Evolutionary conservation across 2,797 vertebrate species (phyloP).

Genomic region (Dendrocincla fuliginosa): DNA sequence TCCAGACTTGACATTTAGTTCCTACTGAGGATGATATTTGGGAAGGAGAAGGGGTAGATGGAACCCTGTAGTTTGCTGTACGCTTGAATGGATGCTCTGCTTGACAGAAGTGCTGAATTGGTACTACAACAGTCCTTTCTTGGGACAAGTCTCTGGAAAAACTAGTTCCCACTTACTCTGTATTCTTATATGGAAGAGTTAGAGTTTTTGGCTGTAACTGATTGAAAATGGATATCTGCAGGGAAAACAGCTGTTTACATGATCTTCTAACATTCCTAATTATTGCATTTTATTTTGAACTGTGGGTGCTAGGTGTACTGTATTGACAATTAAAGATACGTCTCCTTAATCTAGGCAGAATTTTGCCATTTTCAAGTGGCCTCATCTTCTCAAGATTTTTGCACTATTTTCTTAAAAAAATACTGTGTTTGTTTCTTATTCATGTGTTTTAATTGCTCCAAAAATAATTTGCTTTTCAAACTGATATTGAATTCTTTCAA

Average conservation of each 20-base stretch:
- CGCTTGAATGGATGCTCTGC: background rate
- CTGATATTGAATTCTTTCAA: background rate
- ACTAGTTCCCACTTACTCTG: fast-evolving
- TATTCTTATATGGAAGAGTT: background rate
- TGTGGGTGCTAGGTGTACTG: background rate
- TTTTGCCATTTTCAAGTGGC: background rate
- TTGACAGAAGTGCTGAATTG: background rate
- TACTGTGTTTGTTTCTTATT: background rate
- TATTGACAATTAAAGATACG: background rate
- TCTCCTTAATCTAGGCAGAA: background rate
- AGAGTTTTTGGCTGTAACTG: fast-evolving
- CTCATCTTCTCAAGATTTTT: background rate
- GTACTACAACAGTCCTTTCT: background rate
- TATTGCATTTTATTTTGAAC: background rate
- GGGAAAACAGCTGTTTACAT: background rate
- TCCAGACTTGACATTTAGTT: background rate
- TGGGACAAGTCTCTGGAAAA: background rate
- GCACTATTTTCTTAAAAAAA: background rate
- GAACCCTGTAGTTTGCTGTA: background rate
- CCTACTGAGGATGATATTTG: background rate
- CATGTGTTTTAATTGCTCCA: background rate
- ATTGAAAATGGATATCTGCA: background rate
- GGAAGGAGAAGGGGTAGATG: background rate
- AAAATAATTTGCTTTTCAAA: background rate
- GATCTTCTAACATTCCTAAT: background rate